Evolutionary conservation across 2,113 vertebrate species (phyloP).

Genomic region (Esox niger): DNA sequence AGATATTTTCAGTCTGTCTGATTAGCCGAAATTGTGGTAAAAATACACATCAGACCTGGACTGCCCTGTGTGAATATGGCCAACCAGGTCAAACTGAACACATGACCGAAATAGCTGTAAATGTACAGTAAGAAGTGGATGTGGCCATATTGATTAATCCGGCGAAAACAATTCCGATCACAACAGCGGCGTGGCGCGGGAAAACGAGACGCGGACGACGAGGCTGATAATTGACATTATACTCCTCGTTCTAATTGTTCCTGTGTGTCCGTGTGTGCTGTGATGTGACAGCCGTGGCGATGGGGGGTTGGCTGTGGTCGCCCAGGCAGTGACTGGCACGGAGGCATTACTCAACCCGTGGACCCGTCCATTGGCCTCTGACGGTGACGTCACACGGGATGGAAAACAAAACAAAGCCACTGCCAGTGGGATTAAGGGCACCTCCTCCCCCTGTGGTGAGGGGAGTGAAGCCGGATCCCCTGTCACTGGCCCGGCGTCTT

Average conservation of each 20-base stretch:
- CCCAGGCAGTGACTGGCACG: constrained; percentile 61
- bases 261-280: not conserved
- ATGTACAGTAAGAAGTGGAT: no score
- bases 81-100: no score
- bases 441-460: constrained; percentile 25
- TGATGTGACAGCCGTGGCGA: constrained; percentile 18
- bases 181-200: not conserved
- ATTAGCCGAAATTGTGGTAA: no score
- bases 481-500: not conserved
- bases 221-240: not conserved
- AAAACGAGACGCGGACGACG: not conserved
- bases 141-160: no score
- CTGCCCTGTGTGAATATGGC: no score
- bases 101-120: no score
- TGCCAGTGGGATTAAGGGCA: constrained; percentile 33
- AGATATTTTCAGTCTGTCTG: no score
- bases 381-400: constrained; percentile 46
- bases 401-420: constrained; percentile 46
- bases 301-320: constrained; percentile 21
- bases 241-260: no score
- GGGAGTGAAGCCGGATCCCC: not conserved
- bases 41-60: no score
- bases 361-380: constrained; percentile 21
- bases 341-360: constrained; percentile 47
- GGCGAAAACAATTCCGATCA: no score